These are phyloP conservation scores for Epinephelus lanceolatus DNA, from an alignment of 2,113 vertebrate species.

Conservation along the genomic window DNA sequence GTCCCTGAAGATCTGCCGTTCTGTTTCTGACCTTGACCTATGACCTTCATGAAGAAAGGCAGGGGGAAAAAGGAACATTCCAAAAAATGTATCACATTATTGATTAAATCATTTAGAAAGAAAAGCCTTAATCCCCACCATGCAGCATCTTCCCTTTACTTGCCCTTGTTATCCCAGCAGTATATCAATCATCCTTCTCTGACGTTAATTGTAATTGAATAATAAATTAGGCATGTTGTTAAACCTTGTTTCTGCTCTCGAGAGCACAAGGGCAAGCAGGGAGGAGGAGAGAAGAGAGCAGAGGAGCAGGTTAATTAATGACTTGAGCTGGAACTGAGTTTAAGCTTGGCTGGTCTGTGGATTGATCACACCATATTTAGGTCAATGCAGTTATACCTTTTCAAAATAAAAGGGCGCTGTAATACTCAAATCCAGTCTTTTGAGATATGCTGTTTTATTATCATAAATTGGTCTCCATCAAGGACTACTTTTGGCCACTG, in stretches of 20 bases:
- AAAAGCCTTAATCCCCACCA: neutral
- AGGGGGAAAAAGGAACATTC: neutral
- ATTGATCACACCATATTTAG: neutral
- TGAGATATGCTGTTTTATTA: no score
- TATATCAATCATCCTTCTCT: conserved; percentile 51
- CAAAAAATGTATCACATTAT: neutral
- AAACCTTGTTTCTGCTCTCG: conserved; percentile 28
- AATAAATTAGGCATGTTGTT: conserved; percentile 45
- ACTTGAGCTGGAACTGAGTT: conserved; percentile 1
- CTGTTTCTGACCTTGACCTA: conserved; percentile 12
- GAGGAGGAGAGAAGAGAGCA: conserved; percentile 13
- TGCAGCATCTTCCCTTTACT: neutral
- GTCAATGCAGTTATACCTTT: neutral
- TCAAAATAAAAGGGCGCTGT: no score
- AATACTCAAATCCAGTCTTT: no score
- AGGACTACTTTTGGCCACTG: no score
- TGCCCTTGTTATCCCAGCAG: conserved; percentile 15
- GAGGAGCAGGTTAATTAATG: conserved; percentile 27
- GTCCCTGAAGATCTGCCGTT: neutral
- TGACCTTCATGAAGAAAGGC: neutral
- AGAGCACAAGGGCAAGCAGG: neutral
- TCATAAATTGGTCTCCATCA: no score
- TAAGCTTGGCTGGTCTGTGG: neutral
- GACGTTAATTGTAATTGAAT: conserved; percentile 70
- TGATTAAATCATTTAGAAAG: neutral